These are phyloP conservation scores for Rhinella marina DNA, from an alignment of 2,797 vertebrate genomes.

Conservation along the genomic window DNA sequence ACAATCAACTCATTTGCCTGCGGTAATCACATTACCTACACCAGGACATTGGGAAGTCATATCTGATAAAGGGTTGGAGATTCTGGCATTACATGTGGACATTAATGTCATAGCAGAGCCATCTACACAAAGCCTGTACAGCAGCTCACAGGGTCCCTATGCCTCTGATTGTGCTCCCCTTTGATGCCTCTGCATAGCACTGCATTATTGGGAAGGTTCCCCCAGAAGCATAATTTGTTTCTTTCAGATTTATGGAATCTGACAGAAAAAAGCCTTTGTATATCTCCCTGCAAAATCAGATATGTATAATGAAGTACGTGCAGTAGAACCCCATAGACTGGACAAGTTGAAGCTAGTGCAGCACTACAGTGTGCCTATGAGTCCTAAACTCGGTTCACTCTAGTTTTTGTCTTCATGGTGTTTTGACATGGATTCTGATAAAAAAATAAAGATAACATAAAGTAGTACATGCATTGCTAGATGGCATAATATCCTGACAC, in stretches of 20 bases:
- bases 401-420: neutral
- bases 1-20: neutral
- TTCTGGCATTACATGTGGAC: neutral
- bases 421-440: neutral
- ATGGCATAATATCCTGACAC: no score
- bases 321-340: neutral
- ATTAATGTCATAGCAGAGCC: neutral
- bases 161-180: neutral
- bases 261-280: neutral
- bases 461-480: no score
- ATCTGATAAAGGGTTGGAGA: neutral
- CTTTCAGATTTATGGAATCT: neutral
- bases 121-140: neutral
- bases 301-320: neutral
- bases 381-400: neutral
- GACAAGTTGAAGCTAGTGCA: neutral
- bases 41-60: neutral
- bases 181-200: no score
- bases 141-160: neutral
- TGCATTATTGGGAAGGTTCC: no score
- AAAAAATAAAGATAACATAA: no score
- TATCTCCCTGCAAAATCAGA: neutral
- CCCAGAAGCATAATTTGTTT: no score
- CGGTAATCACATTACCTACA: neutral
- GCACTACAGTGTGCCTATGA: neutral